Conservation (phyloP, 2,797 vertebrate species). For the Pagetopsis macropterus region DNA sequence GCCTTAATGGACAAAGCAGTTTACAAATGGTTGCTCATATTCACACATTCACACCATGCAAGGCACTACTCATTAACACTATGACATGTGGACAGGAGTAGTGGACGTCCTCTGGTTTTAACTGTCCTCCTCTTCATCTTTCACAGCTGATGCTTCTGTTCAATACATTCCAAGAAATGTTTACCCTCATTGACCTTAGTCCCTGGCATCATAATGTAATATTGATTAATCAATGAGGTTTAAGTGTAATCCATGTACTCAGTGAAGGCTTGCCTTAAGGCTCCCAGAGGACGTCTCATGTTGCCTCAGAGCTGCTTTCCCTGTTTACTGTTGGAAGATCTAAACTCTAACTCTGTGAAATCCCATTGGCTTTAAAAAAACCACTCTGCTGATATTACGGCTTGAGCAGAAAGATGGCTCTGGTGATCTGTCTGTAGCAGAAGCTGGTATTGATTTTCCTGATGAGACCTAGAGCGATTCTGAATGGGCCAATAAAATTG, state of each 20-base stretch:
- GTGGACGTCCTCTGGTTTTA: background rate
- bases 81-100: background rate
- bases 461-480: conserved; percentile 46
- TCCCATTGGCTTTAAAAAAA: conserved; percentile 18
- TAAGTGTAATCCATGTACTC: conserved; percentile 13
- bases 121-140: conserved; percentile 3
- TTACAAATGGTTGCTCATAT: too few relatives aligned
- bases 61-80: background rate
- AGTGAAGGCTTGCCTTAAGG: conserved; percentile 16
- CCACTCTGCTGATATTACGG: background rate
- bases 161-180: conserved; percentile 42
- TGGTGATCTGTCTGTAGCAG: conserved; percentile 23
- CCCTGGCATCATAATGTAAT: conserved; percentile 17
- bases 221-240: conserved; percentile 49
- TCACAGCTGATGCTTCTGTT: conserved; percentile 32
- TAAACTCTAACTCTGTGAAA: conserved; percentile 3
- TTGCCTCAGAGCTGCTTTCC: conserved; percentile 7
- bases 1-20: too few relatives aligned
- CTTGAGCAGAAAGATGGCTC: background rate
- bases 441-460: conserved; percentile 55
- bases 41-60: too few relatives aligned
- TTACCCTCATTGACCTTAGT: background rate
- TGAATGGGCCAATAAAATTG: conserved; percentile 43
- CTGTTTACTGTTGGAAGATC: conserved; percentile 26
- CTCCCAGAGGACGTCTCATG: conserved; percentile 13